Base-by-base conservation (phyloP, 1,140 invertebrate genomes). In the Micrasema minimum region DNA sequence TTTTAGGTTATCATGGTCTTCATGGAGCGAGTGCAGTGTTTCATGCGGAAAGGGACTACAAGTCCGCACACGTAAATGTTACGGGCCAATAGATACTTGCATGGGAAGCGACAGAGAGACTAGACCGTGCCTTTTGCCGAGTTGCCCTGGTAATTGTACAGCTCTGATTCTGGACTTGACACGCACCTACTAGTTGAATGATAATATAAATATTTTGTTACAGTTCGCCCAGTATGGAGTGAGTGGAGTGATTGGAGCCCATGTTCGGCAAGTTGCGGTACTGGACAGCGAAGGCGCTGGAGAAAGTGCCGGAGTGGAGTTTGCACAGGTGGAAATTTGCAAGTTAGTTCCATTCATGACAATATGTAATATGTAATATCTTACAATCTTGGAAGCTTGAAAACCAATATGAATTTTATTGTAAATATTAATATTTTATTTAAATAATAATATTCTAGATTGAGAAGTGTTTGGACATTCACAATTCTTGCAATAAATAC, bases 211-310 rank as follows among this genome's bases (percentile, higher is more conserved):
- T 31, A 7, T 46, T 51, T 51, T 22, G 9, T 23, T 51, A 6
- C 12, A 51, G 48, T 73, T 12, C 18, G 75, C 46, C 71, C 72
- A 18, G 71, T 50, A 11, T 83, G 82, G 82, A 79, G 80, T 4
- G 14, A 35, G 1, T 85, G 82, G 83, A 79, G 76, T 11, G 50
- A 53, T 0, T 89, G 88, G 87, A 83, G 85, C 12, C 77, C 81
- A 1, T 90, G 89, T 69, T 87, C 87, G 3, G 80, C 78, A 2
- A 79, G 83, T 6, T 90, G 89, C 72, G 88, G 87, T 0, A 80
- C 80, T 69, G 89, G 87, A 10, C 79, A 80, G 11, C 80, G 79
- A 73, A 71, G 77, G 5, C 72, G 85, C n/a, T 76, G 75, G 0
- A 76, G 85, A 0, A 72, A 78, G 2, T 86, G 85, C 53, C 78